phyloP scores from a whole-genome alignment of 2,888 invertebrate species.

The Zelleria hepariella region DNA sequence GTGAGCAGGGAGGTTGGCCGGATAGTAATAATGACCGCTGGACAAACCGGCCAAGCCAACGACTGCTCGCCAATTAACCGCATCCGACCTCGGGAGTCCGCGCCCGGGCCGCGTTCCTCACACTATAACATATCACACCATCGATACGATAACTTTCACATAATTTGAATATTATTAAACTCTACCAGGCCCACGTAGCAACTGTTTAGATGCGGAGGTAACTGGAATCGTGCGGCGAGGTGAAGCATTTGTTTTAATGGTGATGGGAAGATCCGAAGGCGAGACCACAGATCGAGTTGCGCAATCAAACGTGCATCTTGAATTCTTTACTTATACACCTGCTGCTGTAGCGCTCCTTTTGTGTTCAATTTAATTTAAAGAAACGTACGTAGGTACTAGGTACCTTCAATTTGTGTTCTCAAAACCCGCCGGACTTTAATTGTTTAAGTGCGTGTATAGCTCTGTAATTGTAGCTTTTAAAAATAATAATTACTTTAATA shows the following conservation, averaged over 20 bases:
- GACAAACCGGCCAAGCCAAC: constrained; percentile 53
- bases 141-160: constrained; percentile 26
- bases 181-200: background rate
- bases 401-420: background rate
- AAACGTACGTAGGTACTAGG: background rate
- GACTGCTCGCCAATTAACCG: constrained; percentile 64
- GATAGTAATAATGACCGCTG: constrained; percentile 46
- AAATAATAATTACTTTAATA: background rate
- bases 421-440: background rate
- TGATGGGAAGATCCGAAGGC: constrained; percentile 6
- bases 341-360: background rate
- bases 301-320: constrained; percentile 8
- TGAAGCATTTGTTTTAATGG: constrained; percentile 4
- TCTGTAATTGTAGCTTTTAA: background rate
- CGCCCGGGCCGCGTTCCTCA: background rate
- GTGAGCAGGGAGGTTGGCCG: constrained; percentile 44
- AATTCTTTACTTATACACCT: constrained; percentile 1
- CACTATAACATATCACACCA: constrained; percentile 8
- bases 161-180: background rate
- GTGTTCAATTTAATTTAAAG: background rate
- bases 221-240: constrained; percentile 1
- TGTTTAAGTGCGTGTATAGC: background rate
- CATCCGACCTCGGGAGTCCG: constrained; percentile 46
- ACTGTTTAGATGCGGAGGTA: background rate
- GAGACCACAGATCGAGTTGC: constrained; percentile 2